Evolutionary conservation across 2,113 vertebrate species (phyloP), one percentile per base, ranked within the genome.

Genomic region (Cephalopterus ornatus): DNA sequence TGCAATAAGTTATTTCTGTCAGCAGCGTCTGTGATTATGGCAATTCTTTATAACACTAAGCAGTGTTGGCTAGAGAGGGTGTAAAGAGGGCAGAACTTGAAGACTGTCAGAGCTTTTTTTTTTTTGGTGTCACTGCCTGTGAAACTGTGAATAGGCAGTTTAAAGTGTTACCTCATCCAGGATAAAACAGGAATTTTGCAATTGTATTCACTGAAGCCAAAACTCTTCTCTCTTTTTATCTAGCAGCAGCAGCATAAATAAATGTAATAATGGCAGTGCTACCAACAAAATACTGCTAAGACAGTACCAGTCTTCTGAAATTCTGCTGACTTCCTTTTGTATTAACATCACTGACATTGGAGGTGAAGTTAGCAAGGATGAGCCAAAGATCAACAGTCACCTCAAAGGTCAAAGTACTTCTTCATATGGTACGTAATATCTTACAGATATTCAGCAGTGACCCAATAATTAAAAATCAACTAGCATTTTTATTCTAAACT

Each of bases 51-150:
- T 75, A 92, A 82, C 72, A 93, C 73, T 83, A 89, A 85, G 67
- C 55, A 93, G 63, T 96, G 88, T 95, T 96, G 95, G 92, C 91
- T 93, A 78, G 88, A 91, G 71, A 91, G 81, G n/a, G 68, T 97
- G 95, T 96, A 96, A 97, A 95, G 95, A 94, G 96, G 95, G 95
- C 92, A 96, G 88, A 96, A 90, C 55, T 93, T 94, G 68, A 88
- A 95, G 85, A 79, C 84, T 97, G 93, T 93, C 92, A 96, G 42
- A 92, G 82, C 28, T 27, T 42, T 86, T 77, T 80, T 71, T 73
- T 85, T 93, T 83, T 89, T 91, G n/a, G 93, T 32, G 15, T 91
- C 68, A 66, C 84, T 91, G 81, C 61, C 78, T 96, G 92, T 85
- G 92, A 93, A 96, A 85, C 89, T 97, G 94, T 37, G 91, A 97